Conservation (phyloP, 2,113 vertebrate genomes). For the Aythya baeri region DNA sequence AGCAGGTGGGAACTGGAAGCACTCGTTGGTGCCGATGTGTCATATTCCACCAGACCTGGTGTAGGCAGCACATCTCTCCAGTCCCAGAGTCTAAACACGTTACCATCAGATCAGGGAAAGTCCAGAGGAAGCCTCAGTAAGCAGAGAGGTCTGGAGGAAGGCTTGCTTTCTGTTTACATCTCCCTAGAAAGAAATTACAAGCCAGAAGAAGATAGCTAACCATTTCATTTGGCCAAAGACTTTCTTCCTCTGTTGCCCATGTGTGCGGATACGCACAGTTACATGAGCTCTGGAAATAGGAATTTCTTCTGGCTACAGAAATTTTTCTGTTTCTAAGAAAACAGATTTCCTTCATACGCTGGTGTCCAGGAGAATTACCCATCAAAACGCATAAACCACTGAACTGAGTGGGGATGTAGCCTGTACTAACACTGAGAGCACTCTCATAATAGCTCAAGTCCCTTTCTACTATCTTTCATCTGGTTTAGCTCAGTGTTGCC, state of each 20-base stretch:
- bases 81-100: neutral
- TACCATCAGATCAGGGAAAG: neutral
- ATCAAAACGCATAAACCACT: neutral
- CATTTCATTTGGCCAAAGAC: neutral
- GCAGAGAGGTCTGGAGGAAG: neutral
- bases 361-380: neutral
- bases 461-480: conserved; percentile 12
- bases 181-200: neutral
- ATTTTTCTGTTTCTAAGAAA: neutral
- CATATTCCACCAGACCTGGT: neutral
- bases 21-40: neutral
- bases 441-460: neutral
- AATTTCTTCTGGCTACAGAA: neutral
- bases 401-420: neutral
- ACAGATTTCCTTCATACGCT: neutral
- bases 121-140: neutral
- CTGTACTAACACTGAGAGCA: neutral
- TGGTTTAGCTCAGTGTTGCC: conserved; percentile 14
- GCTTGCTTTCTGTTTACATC: neutral
- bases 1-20: neutral
- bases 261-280: rapidly evolving
- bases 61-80: neutral
- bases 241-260: neutral
- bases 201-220: neutral
- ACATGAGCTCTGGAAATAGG: neutral